Percentiles rank a stretch among this genome's conserved stretches.
These are phyloP conservation scores for Neelides sp. DNA, from an alignment of 1,140 invertebrate species.

Conservation along the genomic window DNA sequence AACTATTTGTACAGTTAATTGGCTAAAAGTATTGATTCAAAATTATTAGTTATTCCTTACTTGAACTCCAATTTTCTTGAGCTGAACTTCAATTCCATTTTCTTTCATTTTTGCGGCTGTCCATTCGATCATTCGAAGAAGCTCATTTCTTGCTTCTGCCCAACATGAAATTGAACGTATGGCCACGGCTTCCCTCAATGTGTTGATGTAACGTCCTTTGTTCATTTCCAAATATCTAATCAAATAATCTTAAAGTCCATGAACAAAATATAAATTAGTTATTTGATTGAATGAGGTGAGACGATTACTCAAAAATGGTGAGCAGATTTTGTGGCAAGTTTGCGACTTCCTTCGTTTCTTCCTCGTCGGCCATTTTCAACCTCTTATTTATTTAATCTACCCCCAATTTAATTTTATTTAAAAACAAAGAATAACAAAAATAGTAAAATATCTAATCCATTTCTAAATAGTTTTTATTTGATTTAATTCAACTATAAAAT, in stretches of 20 bases:
- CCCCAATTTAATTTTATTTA: too few relatives aligned
- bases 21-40: neutral
- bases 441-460: too few relatives aligned
- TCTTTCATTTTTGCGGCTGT: slow-evolving; percentile 51
- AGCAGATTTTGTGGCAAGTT: too few relatives aligned
- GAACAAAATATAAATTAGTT: too few relatives aligned
- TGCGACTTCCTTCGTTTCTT: too few relatives aligned
- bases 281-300: too few relatives aligned
- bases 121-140: slow-evolving; percentile 67
- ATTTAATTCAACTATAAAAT: too few relatives aligned
- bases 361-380: too few relatives aligned
- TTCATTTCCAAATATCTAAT: slow-evolving; percentile 64
- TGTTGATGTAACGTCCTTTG: slow-evolving; percentile 59
- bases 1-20: neutral
- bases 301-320: too few relatives aligned
- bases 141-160: slow-evolving; percentile 62
- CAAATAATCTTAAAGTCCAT: slow-evolving; percentile 33
- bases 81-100: slow-evolving; percentile 59
- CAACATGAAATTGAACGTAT: slow-evolving; percentile 92
- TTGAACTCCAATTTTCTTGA: slow-evolving; percentile 69
- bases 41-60: slow-evolving; percentile 29
- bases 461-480: too few relatives aligned
- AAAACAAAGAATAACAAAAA: too few relatives aligned
- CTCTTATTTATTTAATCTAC: too few relatives aligned
- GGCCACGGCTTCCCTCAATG: slow-evolving; percentile 71